Evolutionary conservation across 1,140 invertebrate genomes (phyloP), one percentile per base, ranked within the genome.

Genomic region (Pteromalus puparum): DNA sequence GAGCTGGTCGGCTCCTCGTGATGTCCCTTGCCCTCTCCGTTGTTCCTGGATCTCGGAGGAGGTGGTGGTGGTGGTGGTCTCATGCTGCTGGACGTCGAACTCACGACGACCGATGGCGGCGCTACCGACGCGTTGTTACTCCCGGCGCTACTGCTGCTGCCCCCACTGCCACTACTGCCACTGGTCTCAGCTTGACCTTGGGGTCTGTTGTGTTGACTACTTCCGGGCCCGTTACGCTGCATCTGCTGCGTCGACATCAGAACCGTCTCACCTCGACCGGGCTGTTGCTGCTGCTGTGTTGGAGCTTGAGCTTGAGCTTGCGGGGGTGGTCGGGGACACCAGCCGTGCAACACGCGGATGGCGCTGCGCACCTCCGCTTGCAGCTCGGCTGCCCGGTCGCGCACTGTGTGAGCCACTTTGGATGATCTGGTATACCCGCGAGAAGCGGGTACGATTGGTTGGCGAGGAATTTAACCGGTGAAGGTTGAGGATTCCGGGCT

Each of bases 1-100:
- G 96, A 97, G 92, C 96, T 97, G 67, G 96, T 96, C 2, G 96
- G 96, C 90, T 97, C 96, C 92, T 97, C 96, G 90, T 95, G 93
- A 82, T 93, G 92, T 83, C 88, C 90, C 86, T 92, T 92, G 83
- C 92, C 92, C 85, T 93, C 92, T 75, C 87, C 89, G 42, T 90
- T 90, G 84, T 89, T 88, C 82, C 91, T 91, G 86, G 90, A 89
- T 85, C 93, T 93, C 73, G 92, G 92, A 53, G 94, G 94, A 9
- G 94, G 94, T 30, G 94, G 94, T 1, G 94, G 94, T 30, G 94
- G 94, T 53, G 94, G 94, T 65, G 93, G 90, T 91, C 94, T 93
- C 89, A 93, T 93, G 84, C 93, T 92, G 53, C 93, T 92, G 42
- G 93, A 92, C 80, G 92, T 91, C 81, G 92, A 92, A 77, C 91